phyloP scores from a whole-genome alignment of 2,113 vertebrate species.

The Bufo gargarizans region DNA sequence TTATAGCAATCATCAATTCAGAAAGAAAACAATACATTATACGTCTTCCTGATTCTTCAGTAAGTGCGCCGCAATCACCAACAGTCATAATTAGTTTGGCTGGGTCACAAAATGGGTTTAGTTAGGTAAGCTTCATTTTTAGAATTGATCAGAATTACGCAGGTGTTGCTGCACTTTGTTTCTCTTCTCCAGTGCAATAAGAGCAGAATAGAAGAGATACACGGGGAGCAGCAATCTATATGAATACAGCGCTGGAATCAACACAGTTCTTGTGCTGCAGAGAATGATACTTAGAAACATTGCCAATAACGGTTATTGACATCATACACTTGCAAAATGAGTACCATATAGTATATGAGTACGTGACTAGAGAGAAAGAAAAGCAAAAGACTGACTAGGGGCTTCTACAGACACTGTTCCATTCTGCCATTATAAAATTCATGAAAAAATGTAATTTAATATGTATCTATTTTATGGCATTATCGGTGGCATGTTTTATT shows the following conservation, averaged over 20 bases:
- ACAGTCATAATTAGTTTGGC: constrained; percentile 1
- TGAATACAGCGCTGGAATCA: not conserved
- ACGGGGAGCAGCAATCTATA: not conserved
- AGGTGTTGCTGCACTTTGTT: not conserved
- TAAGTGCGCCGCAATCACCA: not conserved
- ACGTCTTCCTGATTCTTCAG: not conserved
- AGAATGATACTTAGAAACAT: not conserved
- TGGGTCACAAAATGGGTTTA: not conserved
- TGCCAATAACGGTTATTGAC: not conserved
- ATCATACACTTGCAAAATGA: not conserved
- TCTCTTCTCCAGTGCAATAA: not conserved
- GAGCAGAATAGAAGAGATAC: constrained; percentile 5
- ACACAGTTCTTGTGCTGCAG: not conserved
- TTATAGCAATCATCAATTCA: not conserved
- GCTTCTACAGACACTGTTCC: too few relatives aligned
- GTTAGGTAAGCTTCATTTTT: not conserved
- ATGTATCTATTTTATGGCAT: too few relatives aligned
- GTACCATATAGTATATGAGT: not conserved
- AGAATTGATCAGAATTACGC: not conserved
- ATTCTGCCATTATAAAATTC: too few relatives aligned
- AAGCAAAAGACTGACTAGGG: not conserved
- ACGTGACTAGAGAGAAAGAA: not conserved
- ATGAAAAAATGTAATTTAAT: too few relatives aligned
- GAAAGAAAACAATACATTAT: constrained; percentile 8
- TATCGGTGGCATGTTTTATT: too few relatives aligned